Evolutionary conservation across 2,113 vertebrate species (phyloP), one percentile per base, ranked within the genome.

Genomic region (Acanthisitta chloris): DNA sequence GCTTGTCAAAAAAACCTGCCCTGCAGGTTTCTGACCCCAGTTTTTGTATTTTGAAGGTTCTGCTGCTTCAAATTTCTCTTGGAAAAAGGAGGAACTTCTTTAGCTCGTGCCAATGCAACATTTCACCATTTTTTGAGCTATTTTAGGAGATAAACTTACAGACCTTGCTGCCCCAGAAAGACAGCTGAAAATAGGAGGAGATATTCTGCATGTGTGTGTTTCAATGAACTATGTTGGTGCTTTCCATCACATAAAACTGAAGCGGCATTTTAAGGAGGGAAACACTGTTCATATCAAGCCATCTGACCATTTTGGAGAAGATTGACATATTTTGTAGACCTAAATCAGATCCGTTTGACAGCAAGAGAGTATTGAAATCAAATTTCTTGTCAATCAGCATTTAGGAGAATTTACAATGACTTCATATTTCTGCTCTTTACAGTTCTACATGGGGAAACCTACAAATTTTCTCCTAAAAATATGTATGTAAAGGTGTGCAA

Each of bases 21-120:
- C 13, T 0, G 0, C 21, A 78, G 25, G 34, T 81, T 17, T 71
- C 69, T 79, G 70, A 91, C 28, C 38, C 25, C 25, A 62, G 0
- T 15, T 64, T 71, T 26, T 46, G 36, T 51, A 21, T 51, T 88
- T 80, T 46, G 31, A 94, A 83, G 2, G 11, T 80, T 82, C 34
- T 88, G n/a, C 17, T 69, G 25, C 54, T 91, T 77, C 31, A 82
- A n/a, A 76, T 65, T 71, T 88, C 40, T 73, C 45, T 78, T 42
- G 57, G 58, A 59, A 79, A 57, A 79, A 85, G 2, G 7, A 23
- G 8, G 9, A 40, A 40, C 15, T n/a, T 80, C 43, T 59, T 48
- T 65, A 62, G 6, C 20, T 85, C 67, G 23, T 71, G 34, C 13
- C 62, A 49, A 1, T 13, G 42, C 86, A 46, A 52, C 19, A 59